Conservation (phyloP, 2,797 vertebrate species). For the Mormyrops boulengeri region DNA sequence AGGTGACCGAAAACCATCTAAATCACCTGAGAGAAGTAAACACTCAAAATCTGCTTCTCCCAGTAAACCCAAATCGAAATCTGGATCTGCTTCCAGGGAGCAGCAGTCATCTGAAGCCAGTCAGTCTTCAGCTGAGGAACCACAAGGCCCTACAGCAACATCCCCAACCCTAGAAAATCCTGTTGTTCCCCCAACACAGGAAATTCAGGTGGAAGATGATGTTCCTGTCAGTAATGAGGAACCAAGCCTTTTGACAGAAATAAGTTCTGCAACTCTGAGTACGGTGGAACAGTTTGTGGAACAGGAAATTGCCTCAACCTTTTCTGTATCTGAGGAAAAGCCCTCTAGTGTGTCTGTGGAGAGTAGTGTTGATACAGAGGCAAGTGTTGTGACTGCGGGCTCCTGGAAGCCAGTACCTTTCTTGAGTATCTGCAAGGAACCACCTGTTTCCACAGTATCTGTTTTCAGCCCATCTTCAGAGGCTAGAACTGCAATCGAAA, state of each 20-base stretch:
- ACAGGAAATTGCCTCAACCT: neutral
- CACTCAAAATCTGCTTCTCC: conserved; percentile 49
- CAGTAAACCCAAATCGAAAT: conserved; percentile 32
- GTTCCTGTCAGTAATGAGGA: neutral
- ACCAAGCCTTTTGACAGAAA: neutral
- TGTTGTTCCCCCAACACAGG: neutral
- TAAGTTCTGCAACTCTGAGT: neutral
- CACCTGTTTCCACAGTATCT: neutral
- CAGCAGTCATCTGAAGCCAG: conserved; percentile 35
- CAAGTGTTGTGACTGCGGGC: conserved; percentile 29
- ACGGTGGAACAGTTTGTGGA: neutral
- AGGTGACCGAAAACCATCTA: conserved; percentile 45
- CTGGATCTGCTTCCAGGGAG: conserved; percentile 25
- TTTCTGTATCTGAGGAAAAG: neutral
- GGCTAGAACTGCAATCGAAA: neutral
- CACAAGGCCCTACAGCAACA: neutral
- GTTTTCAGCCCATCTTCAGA: neutral
- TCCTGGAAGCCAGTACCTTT: conserved; percentile 52
- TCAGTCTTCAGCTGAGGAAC: conserved; percentile 7
- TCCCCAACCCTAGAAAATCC: neutral
- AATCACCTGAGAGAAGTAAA: conserved; percentile 36
- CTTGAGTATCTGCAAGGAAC: neutral
- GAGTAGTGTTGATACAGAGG: neutral
- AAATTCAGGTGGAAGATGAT: conserved; percentile 3
- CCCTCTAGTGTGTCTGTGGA: neutral